A percentile compares a stretch with the other conserved stretches of the same genome.
Evolutionary conservation across 2,888 invertebrate species (phyloP).

Genomic region (Melikaiella ostensackeni): DNA sequence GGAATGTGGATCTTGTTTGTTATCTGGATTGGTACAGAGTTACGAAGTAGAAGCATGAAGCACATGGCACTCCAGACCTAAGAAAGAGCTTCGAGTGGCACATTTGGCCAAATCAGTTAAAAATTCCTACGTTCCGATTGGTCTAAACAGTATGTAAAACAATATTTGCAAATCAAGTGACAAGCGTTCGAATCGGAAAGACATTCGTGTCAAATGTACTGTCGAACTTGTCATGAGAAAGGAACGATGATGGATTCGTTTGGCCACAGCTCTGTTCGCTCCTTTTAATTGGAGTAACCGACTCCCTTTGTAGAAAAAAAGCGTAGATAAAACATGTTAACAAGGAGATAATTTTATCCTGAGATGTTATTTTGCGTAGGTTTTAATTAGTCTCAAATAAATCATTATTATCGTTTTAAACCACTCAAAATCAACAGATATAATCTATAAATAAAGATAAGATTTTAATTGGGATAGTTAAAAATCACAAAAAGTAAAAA

Average conservation of each 20-base stretch:
- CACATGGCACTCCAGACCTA: background rate
- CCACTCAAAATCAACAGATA: background rate
- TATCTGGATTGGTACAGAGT: slow-evolving; percentile 20
- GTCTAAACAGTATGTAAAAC: slow-evolving; percentile 10
- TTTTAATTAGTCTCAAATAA: background rate
- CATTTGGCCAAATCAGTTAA: background rate
- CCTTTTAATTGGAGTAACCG: slow-evolving; percentile 29
- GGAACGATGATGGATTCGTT: slow-evolving; percentile 25
- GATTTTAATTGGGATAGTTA: background rate
- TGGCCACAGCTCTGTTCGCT: background rate
- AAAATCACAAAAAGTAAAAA: background rate
- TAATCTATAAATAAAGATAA: background rate
- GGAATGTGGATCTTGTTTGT: slow-evolving; percentile 27
- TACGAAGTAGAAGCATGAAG: slow-evolving; percentile 13
- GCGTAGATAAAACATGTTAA: background rate
- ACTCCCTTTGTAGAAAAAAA: background rate
- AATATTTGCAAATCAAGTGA: slow-evolving; percentile 23
- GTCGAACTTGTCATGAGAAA: slow-evolving; percentile 32
- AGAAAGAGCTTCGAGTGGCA: background rate
- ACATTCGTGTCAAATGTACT: slow-evolving; percentile 16
- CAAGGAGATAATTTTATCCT: slow-evolving; percentile 1
- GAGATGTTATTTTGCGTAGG: background rate
- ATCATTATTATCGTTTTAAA: background rate
- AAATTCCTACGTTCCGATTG: background rate
- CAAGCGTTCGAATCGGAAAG: slow-evolving; percentile 2